Evolutionary conservation across 2,888 invertebrate genomes (phyloP), one percentile per base, ranked within the genome.

Genomic region (Caenorhabditis sp.): DNA sequence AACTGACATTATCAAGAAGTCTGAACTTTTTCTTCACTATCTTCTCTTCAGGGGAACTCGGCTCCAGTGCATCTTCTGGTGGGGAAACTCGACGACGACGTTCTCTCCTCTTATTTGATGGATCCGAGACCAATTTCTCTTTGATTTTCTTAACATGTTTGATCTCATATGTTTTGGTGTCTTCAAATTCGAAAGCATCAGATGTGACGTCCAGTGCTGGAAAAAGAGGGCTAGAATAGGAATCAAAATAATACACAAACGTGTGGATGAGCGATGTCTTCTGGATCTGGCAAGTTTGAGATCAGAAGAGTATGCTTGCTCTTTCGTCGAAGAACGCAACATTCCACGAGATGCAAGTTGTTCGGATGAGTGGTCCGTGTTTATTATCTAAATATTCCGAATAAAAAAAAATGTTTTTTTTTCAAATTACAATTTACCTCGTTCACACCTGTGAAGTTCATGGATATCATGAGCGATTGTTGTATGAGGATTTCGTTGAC

Each of bases 191-290:
- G 22, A 75, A 75, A n/a, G 47, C 58, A 8, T 75, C 75, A 0
- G 66, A 47, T 16, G 44, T 8, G 5, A 75, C 35, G 19, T 28
- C 35, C 12, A 75, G 24, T 7, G 75, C 75, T 75, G 47, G 47
- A 75, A 66, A 44, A 14, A 19, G 22, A 10, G 10, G 38, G 12
- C 12, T 38, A 38, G 38, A 38, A 12, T 10, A 38, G 6, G 6
- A 38, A 10, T 38, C n/a, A 35, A 66, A 28, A 16, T 24, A 12
- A 19, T 7, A 12, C 7, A 63, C 76, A 24, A 4, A 77, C 77
- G 77, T 24, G 26, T 47, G 14, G 56, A 2, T 16, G 77, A 63
- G 5, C 80, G 68, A 74, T 80, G 80, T 38, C 80, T 59, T 63
- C 80, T 58, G 35, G 51, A 69, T 26, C 80, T 19, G 5, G 73